These are phyloP conservation scores for Bradypus variegatus DNA, from an alignment of 2,797 vertebrate genomes.

Conservation along the genomic window DNA sequence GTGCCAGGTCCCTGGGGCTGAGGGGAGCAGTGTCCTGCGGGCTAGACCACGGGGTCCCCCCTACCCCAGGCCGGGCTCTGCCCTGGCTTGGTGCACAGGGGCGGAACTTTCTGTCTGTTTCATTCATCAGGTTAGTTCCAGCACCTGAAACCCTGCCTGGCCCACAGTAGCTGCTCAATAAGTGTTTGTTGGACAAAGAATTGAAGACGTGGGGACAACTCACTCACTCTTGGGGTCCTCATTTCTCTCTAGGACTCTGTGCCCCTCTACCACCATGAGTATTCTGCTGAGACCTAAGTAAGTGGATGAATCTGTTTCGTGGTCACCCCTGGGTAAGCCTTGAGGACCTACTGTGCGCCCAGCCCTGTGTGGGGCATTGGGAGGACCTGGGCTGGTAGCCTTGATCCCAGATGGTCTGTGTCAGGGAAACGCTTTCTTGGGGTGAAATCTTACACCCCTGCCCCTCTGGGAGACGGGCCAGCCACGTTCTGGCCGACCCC, in stretches of 20 bases:
- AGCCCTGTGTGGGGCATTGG: not conserved
- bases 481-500: not conserved
- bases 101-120: not conserved
- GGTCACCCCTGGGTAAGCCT: not conserved
- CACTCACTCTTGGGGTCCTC: not conserved
- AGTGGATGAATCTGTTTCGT: not conserved
- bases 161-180: not conserved
- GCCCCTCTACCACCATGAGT: not conserved
- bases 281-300: not conserved
- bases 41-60: not conserved
- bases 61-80: not conserved
- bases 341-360: not conserved
- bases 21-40: not conserved
- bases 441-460: not conserved
- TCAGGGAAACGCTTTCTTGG: not conserved
- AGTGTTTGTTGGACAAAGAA: not conserved
- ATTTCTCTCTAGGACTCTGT: not conserved
- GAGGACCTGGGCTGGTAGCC: not conserved
- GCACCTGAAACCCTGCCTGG: not conserved
- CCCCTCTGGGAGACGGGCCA: not conserved
- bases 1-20: fast-evolving
- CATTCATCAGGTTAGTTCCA: not conserved
- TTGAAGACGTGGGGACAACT: not conserved
- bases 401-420: not conserved
- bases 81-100: not conserved